A percentile compares a stretch with the other conserved stretches of the same genome.
phyloP scores from a whole-genome alignment of 2,113 vertebrate species.

The Microtus richardsoni region DNA sequence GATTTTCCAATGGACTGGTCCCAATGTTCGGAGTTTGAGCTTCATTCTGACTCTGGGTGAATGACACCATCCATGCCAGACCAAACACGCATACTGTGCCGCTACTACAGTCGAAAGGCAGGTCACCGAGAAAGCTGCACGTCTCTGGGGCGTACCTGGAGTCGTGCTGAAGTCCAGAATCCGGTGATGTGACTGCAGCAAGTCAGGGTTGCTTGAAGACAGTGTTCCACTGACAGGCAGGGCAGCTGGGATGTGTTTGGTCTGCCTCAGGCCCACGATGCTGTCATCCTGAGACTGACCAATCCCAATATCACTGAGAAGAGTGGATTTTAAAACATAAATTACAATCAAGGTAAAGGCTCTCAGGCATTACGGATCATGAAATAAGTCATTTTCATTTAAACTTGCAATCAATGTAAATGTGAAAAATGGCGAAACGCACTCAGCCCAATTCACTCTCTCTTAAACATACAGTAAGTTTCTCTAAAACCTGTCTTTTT shows the following conservation, averaged over 20 bases:
- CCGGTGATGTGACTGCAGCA: slow-evolving; percentile 97
- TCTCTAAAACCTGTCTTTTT: slow-evolving; percentile 13
- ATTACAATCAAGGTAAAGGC: slow-evolving; percentile 8
- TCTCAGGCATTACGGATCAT: background rate
- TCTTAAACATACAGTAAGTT: background rate
- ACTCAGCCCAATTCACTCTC: background rate
- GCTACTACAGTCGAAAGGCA: background rate
- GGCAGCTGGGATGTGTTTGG: slow-evolving; percentile 95
- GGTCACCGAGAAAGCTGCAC: background rate
- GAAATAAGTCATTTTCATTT: background rate
- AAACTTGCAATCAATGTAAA: background rate
- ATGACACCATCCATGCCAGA: background rate
- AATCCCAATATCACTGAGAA: slow-evolving; percentile 94
- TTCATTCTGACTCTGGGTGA: background rate
- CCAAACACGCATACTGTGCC: background rate
- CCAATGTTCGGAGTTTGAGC: background rate
- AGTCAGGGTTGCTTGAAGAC: slow-evolving; percentile 97
- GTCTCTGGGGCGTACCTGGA: slow-evolving; percentile 87
- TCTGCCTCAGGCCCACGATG: slow-evolving; percentile 97
- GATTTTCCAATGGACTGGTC: background rate
- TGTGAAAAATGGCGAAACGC: background rate
- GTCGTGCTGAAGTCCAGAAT: slow-evolving; percentile 98
- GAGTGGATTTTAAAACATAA: slow-evolving; percentile 40
- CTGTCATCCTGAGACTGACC: slow-evolving; percentile 99
- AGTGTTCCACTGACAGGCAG: slow-evolving; percentile 96